Base-by-base conservation (phyloP, 2,797 vertebrate species). In the Chiroxiphia lanceolata region DNA sequence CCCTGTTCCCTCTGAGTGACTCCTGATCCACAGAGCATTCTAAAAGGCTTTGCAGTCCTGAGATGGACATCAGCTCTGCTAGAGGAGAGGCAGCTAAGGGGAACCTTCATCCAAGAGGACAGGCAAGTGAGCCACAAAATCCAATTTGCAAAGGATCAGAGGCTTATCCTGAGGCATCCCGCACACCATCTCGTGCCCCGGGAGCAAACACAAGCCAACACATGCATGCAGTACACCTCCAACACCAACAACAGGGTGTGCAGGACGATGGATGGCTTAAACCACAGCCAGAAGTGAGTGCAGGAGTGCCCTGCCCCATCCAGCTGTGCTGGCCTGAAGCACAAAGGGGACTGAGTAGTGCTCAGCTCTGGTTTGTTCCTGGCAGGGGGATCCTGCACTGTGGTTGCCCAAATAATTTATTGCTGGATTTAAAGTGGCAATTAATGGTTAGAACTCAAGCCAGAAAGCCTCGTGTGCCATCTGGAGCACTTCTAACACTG, bases 381-480 rank as follows among this genome's bases (percentile, higher is more conserved):
- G 95, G 94, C 93, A 95, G 74, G 2, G 54, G 80, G 51, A 18
- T 96, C 93, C 27, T 0, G 61, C 76, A 60, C 9, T 79, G 91
- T 79, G 93, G 95, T 59, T 94, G 63, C 87, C 87, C 85, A 77
- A 70, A 79, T 71, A 79, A 91, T 91, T 94, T 87, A 94, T 53
- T 90, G 93, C 63, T 90, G 90, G 64, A 76, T 94, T 95, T 87
- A 48, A 90, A 89, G 33, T 7, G 36, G 83, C 83, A 91, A 82
- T 96, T 94, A 94, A 90, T 82, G 93, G 95, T 90, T 91, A 90
- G 76, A 94, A 67, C 13, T 0, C 83, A 33, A 65, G 94, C 89
- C 94, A 96, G 70, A 48, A 53, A 48, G 83, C 15, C 34, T 67
- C 19, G 56, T 3, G 27, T 51, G 67, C 34, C 71, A 63, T 74